Conservation (phyloP, 2,797 vertebrate genomes). For the Sorex maritimensis region DNA sequence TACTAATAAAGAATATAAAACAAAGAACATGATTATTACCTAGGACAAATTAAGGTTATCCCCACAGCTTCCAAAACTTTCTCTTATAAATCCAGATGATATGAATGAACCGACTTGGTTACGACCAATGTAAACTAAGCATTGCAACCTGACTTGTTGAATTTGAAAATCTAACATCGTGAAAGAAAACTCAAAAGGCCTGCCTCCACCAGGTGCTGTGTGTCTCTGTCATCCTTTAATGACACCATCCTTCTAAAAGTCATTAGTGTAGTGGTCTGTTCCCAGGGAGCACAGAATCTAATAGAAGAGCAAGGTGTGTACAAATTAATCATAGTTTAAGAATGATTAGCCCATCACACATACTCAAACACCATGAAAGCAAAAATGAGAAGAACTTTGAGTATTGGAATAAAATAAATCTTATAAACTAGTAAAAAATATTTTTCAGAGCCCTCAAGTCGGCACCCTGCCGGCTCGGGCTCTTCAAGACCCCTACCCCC, state of each 20-base stretch:
- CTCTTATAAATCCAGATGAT: background rate
- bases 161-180: slow-evolving; percentile 54
- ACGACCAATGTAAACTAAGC: background rate
- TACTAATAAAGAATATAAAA: background rate
- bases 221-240: background rate
- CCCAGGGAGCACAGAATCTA: background rate
- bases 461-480: too few species aligned
- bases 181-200: background rate
- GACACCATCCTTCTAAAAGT: background rate
- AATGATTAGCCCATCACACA: background rate
- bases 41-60: background rate
- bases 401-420: too few species aligned
- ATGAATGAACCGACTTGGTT: background rate
- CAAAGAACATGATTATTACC: background rate
- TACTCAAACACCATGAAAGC: slow-evolving; percentile 56
- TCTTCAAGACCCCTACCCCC: too few species aligned
- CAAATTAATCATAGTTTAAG: slow-evolving; percentile 14
- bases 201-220: background rate
- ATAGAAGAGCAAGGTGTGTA: background rate
- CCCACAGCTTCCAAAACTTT: slow-evolving; percentile 43
- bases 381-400: background rate
- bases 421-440: too few species aligned
- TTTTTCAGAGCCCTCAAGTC: too few species aligned
- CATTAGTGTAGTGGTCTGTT: slow-evolving; percentile 36
- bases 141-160: background rate